Base-by-base conservation (phyloP, 2,888 invertebrate genomes). In the Scaptomyza flava region DNA sequence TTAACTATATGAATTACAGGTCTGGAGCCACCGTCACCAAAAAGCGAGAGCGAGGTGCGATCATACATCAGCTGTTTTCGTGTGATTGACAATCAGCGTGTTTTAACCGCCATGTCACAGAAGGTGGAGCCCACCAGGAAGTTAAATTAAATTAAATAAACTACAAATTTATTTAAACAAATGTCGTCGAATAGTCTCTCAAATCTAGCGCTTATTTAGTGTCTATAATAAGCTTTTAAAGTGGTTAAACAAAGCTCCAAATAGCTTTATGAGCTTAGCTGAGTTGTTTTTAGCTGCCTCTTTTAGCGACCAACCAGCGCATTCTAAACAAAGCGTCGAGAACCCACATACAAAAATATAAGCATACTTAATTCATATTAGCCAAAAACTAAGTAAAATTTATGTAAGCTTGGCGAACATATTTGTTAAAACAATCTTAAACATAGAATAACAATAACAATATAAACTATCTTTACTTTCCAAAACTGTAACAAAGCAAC, bases 51-150 rank as follows among this genome's bases (percentile, higher is more conserved):
- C 46, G 95, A 96, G 89, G 94, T 95, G 30, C 93, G 94, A 73
- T 93, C 94, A 12, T 96, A 95, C 91, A 94, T 96, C 75, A 94
- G 95, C 86, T 95, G 95, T 90, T 93, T 96, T 81, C 93, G 95
- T 79, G 95, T 95, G 54, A 96, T 96, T 87, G 96, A 97, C 93
- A 96, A 96, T 93, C 96, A 96, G 91, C 93, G 95, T 81, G 93
- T 94, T 50, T 92, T 97, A 61, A 96, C 95, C 67, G 94, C 95
- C 86, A 93, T 96, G 91, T 96, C 96, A n/a, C 95, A 96, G 90
- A 95, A 95, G 91, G 92, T 96, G 84, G 96, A 96, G 91, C 94
- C 95, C 64, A 93, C 94, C 77, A 92, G 94, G 47, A 91, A 89
- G 76, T 83, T 81, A 45, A 75, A 75, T 68, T 71, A 87, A 41